Evolutionary conservation across 2,797 vertebrate species (phyloP).

Genomic region (Hemibagrus guttatus): DNA sequence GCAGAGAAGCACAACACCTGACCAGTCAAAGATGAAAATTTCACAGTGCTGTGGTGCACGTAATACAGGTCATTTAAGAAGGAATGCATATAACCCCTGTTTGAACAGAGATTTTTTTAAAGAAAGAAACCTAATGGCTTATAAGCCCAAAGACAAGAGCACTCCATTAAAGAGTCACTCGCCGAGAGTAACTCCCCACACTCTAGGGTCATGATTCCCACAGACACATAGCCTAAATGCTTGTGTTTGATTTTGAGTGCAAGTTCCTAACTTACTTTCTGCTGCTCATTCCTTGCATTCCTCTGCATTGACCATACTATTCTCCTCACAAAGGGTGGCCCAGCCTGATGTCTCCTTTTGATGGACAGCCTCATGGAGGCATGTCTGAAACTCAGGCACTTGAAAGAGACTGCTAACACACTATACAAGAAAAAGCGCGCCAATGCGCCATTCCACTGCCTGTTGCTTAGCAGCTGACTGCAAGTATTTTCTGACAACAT

Average conservation of each 20-base stretch:
- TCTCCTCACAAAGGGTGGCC: conserved; percentile 47
- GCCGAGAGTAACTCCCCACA: conserved; percentile 11
- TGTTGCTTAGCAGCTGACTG: conserved; percentile 72
- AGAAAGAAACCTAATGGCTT: conserved; percentile 30
- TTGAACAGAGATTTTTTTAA: neutral
- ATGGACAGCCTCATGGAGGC: conserved; percentile 50
- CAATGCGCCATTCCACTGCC: conserved; percentile 49
- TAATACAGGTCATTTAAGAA: neutral
- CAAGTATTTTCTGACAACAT: conserved; percentile 44
- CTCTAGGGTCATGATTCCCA: conserved; percentile 23
- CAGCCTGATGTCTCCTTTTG: conserved; percentile 50
- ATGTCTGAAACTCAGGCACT: conserved; percentile 26
- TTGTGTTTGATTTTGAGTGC: neutral
- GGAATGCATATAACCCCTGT: neutral
- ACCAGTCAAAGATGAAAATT: neutral
- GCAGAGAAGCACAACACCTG: neutral
- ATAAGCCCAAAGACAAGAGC: conserved; percentile 37
- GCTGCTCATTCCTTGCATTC: conserved; percentile 71
- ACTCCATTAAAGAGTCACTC: conserved; percentile 35
- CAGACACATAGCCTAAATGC: conserved; percentile 37
- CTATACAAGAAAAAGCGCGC: conserved; percentile 57
- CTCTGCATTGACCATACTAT: conserved; percentile 59
- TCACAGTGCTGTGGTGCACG: neutral
- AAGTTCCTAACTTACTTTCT: conserved; percentile 42
- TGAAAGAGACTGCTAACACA: conserved; percentile 34